A percentile compares a stretch with the other conserved stretches of the same genome.
phyloP scores from a whole-genome alignment of 2,797 vertebrate species.

The Sphaeramia orbicularis region DNA sequence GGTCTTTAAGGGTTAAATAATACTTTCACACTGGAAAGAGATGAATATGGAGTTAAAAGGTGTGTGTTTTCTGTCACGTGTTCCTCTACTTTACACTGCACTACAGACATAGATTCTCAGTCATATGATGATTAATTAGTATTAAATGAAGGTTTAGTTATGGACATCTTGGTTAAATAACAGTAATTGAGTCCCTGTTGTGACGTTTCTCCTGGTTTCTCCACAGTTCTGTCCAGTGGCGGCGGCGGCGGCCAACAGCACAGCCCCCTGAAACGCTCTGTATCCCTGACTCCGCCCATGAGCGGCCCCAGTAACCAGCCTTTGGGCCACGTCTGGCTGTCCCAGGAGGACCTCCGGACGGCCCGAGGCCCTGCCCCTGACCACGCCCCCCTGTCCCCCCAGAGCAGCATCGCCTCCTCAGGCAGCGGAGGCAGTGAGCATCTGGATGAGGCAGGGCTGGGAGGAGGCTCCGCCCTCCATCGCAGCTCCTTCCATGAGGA shows the following conservation, averaged over 20 bases:
- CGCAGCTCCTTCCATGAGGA: constrained; percentile 98
- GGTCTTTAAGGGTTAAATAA: too few relatives aligned
- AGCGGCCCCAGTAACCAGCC: constrained; percentile 93
- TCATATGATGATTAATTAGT: too few relatives aligned
- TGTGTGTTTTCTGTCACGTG: too few relatives aligned
- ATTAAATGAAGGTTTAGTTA: too few relatives aligned
- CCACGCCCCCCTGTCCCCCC: constrained; percentile 97
- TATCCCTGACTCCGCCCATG: constrained; percentile 98
- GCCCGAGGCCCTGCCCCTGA: constrained; percentile 91
- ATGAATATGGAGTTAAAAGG: too few relatives aligned
- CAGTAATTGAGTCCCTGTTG: too few relatives aligned
- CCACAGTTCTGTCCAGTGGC: constrained; percentile 92
- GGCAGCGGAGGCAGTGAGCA: constrained; percentile 99
- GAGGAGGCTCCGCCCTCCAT: constrained; percentile 79
- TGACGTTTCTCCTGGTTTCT: too few relatives aligned
- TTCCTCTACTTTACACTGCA: too few relatives aligned
- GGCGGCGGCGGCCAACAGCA: constrained; percentile 88
- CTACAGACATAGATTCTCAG: too few relatives aligned
- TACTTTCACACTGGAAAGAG: too few relatives aligned
- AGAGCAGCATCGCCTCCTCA: constrained; percentile 99
- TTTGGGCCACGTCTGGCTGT: constrained; percentile 98
- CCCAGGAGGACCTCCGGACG: constrained; percentile 97
- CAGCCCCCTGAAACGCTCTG: constrained; percentile 98
- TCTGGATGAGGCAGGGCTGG: constrained; percentile 92
- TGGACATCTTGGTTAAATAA: too few relatives aligned